Conservation (phyloP, 2,113 vertebrate species). For the Isichthys henryi region DNA sequence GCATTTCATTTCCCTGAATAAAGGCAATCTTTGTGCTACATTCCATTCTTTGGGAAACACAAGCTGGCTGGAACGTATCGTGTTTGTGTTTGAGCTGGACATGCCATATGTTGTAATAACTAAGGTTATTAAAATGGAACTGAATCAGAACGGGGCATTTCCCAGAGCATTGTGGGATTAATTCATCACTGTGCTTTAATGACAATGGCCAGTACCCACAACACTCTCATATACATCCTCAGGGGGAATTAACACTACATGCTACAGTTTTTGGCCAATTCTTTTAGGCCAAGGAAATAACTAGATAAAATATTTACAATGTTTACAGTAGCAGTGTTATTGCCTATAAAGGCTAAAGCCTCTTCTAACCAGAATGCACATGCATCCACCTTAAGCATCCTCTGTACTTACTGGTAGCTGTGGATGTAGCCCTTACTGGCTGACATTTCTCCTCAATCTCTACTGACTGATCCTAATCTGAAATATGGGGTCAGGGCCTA, state of each 20-base stretch:
- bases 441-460: not conserved
- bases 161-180: not conserved
- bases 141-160: not conserved
- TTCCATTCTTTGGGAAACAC: not conserved
- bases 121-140: not conserved
- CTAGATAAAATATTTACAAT: not conserved
- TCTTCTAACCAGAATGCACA: not conserved
- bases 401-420: not conserved
- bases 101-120: not conserved
- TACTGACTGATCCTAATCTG: not conserved
- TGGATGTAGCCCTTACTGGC: not conserved
- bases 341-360: not conserved
- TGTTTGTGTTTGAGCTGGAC: not conserved
- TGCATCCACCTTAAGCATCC: not conserved
- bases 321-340: not conserved
- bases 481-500: not conserved
- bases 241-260: not conserved
- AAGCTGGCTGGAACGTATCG: not conserved
- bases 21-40: not conserved
- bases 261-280: not conserved
- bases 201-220: not conserved
- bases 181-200: not conserved
- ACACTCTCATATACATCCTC: not conserved
- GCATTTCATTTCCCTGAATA: not conserved
- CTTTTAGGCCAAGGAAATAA: not conserved